Percentiles rank a stretch among this genome's conserved stretches.
These are phyloP conservation scores for Pelagia noctiluca DNA, from an alignment of 30 jellyfish, hydroid and myxozoan species.

Conservation along the genomic window DNA sequence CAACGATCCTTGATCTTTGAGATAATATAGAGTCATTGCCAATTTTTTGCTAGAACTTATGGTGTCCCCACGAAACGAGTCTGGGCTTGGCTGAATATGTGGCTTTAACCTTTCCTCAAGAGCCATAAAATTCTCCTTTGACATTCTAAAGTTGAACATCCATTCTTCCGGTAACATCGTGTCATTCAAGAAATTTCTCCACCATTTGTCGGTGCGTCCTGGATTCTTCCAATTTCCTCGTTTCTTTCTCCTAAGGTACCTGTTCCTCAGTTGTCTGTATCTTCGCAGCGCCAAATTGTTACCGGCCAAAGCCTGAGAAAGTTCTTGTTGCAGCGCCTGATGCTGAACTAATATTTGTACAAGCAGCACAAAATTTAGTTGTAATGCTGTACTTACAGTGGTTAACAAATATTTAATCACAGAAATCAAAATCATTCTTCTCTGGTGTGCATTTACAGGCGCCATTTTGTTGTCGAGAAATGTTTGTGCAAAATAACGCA, in stretches of 20 bases:
- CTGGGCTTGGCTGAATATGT: not conserved
- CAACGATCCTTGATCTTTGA: slow-evolving; percentile 28
- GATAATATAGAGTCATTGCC: slow-evolving; percentile 11
- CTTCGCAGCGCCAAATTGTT: too few species aligned
- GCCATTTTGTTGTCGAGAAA: too few species aligned
- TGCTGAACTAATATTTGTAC: slow-evolving; percentile 17
- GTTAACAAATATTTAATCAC: not conserved
- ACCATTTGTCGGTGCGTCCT: too few species aligned
- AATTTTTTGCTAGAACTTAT: not conserved
- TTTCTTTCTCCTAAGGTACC: too few species aligned
- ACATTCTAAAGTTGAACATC: not conserved
- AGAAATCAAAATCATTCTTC: slow-evolving; percentile 8
- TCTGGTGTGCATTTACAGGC: slow-evolving; percentile 17
- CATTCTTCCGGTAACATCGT: too few species aligned
- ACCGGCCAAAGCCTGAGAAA: slow-evolving; percentile 12
- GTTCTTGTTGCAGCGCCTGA: slow-evolving; percentile 19
- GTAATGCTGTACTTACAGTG: slow-evolving; percentile 8
- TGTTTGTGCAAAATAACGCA: too few species aligned
- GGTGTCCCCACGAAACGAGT: not conserved
- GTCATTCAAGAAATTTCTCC: too few species aligned
- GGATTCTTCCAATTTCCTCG: too few species aligned
- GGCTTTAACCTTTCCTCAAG: not conserved
- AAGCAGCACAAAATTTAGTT: slow-evolving; percentile 16
- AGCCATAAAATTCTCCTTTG: not conserved
- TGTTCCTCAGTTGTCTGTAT: too few species aligned